phyloP scores from a whole-genome alignment of 2,888 invertebrate species.

The Willowsia nigromaculata region DNA sequence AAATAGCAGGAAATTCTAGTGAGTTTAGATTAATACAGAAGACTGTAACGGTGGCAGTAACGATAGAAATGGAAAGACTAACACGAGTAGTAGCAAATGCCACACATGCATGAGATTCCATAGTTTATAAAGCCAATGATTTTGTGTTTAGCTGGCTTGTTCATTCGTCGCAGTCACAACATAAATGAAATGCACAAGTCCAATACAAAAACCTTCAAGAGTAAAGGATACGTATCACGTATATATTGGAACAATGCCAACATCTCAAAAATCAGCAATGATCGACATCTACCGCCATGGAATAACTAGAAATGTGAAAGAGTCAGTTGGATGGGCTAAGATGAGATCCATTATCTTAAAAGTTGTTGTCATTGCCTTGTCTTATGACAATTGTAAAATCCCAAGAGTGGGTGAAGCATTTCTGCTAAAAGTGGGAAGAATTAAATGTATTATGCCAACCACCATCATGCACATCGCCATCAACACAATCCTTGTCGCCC shows the following conservation, averaged over 20 bases:
- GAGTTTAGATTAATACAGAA: too few species aligned
- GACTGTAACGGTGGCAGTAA: too few species aligned
- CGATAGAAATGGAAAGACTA: too few species aligned
- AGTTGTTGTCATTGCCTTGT: conserved; percentile 9
- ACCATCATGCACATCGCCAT: background rate
- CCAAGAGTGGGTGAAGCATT: background rate
- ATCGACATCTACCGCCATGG: background rate
- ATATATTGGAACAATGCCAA: conserved; percentile 65
- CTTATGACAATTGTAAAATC: conserved; percentile 28
- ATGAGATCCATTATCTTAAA: conserved; percentile 9
- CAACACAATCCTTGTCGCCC: conserved; percentile 6
- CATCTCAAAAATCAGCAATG: background rate
- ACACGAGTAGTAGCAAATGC: too few species aligned
- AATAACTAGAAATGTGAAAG: background rate
- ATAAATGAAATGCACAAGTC: too few species aligned
- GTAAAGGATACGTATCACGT: too few species aligned
- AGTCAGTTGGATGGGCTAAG: background rate
- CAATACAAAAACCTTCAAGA: too few species aligned
- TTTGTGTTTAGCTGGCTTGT: too few species aligned
- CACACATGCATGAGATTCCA: too few species aligned
- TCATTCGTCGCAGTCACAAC: too few species aligned
- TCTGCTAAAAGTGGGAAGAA: conserved; percentile 12
- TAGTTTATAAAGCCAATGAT: too few species aligned
- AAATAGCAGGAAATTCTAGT: too few species aligned
- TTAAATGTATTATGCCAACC: conserved; percentile 35